phyloP scores from a whole-genome alignment of 2,113 vertebrate species.

The Hypanus sabinus region DNA sequence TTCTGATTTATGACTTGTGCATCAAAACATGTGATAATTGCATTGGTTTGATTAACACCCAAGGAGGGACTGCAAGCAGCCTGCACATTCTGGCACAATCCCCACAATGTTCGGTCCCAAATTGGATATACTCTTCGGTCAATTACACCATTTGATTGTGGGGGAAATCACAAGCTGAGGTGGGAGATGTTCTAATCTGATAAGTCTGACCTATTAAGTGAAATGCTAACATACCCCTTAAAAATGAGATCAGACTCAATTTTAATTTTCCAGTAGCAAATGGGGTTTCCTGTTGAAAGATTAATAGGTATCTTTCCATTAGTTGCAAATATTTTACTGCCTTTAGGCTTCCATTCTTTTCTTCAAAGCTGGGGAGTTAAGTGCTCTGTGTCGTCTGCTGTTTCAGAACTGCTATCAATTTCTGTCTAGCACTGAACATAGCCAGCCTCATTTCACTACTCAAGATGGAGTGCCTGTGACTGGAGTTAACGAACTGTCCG shows the following conservation, averaged over 20 bases:
- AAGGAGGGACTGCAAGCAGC: too few relatives aligned
- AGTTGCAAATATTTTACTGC: not conserved
- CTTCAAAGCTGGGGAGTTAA: not conserved
- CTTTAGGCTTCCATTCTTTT: not conserved
- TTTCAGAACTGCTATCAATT: not conserved
- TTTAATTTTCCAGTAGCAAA: not conserved
- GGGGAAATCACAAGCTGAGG: not conserved
- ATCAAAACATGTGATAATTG: too few relatives aligned
- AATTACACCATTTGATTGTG: not conserved
- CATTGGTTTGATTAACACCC: too few relatives aligned
- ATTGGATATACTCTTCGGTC: not conserved
- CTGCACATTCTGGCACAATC: too few relatives aligned
- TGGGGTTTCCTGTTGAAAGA: not conserved
- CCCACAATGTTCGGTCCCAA: too few relatives aligned
- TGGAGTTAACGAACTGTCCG: not conserved
- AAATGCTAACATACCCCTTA: not conserved
- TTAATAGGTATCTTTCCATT: not conserved
- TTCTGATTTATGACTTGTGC: too few relatives aligned
- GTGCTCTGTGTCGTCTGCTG: not conserved
- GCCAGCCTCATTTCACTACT: not conserved
- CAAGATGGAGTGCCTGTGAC: not conserved
- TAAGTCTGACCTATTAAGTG: not conserved
- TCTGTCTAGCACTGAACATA: not conserved
- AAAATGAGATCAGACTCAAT: not conserved
- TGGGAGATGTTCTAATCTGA: not conserved